Evolutionary conservation across 2,797 vertebrate species (phyloP).

Genomic region (Semaprochilodus insignis): DNA sequence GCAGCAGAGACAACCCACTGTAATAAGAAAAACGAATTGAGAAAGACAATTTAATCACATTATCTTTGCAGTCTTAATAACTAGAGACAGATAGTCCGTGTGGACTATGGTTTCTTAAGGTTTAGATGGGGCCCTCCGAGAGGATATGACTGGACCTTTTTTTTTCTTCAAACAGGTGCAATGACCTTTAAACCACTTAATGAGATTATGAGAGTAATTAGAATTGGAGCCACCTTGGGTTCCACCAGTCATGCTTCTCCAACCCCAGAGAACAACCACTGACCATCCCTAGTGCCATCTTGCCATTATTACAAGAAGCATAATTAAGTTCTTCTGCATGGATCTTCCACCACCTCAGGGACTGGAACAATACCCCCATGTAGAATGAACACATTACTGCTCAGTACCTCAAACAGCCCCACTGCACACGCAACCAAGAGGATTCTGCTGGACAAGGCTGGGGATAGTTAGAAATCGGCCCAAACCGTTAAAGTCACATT

Average conservation of each 20-base stretch:
- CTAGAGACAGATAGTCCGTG: slow-evolving; percentile 60
- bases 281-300: slow-evolving; percentile 66
- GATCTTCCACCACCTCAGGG: slow-evolving; percentile 35
- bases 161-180: slow-evolving; percentile 66
- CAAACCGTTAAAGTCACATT: slow-evolving; percentile 70
- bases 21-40: slow-evolving; percentile 37
- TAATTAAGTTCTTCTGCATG: slow-evolving; percentile 75
- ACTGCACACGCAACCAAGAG: slow-evolving; percentile 11
- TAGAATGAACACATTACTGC: slow-evolving; percentile 14
- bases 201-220: slow-evolving; percentile 84
- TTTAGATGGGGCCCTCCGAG: slow-evolving; percentile 46
- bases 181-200: slow-evolving; percentile 75
- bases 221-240: slow-evolving; percentile 59
- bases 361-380: slow-evolving; percentile 8
- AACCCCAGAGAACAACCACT: slow-evolving; percentile 54
- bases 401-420: neutral
- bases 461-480: slow-evolving; percentile 49
- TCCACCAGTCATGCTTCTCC: slow-evolving; percentile 45
- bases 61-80: slow-evolving; percentile 60
- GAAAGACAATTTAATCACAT: slow-evolving; percentile 61
- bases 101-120: slow-evolving; percentile 63
- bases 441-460: slow-evolving; percentile 31
- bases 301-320: slow-evolving; percentile 59
- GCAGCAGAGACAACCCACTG: slow-evolving; percentile 26
- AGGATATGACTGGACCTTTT: slow-evolving; percentile 50